Evolutionary conservation across 2,797 vertebrate genomes (phyloP).

Genomic region (Sebastes trivittatus): DNA sequence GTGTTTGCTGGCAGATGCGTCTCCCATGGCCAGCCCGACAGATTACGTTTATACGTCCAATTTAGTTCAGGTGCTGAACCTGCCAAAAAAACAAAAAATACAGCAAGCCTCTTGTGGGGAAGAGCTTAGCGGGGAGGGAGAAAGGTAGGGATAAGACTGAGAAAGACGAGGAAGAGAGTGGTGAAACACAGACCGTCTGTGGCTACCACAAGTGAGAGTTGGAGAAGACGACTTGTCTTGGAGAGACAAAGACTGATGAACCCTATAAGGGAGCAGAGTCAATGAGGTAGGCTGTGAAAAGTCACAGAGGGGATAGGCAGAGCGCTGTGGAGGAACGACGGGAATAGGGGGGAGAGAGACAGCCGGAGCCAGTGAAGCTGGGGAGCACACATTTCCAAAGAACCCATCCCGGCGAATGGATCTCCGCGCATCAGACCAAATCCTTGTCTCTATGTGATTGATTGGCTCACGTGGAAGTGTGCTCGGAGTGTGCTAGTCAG

Average conservation of each 20-base stretch:
- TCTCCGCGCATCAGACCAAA: slow-evolving; percentile 34
- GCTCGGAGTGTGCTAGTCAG: slow-evolving; percentile 37
- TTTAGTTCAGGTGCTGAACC: slow-evolving; percentile 65
- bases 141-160: slow-evolving; percentile 18
- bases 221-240: slow-evolving; percentile 44
- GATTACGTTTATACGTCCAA: slow-evolving; percentile 59
- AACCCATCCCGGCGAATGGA: slow-evolving; percentile 56
- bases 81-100: background rate
- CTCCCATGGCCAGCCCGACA: slow-evolving; percentile 32
- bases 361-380: slow-evolving; percentile 26
- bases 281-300: slow-evolving; percentile 55
- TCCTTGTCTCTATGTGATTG: slow-evolving; percentile 56
- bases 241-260: slow-evolving; percentile 47
- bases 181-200: slow-evolving; percentile 20
- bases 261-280: slow-evolving; percentile 35
- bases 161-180: slow-evolving; percentile 30
- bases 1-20: slow-evolving; percentile 44
- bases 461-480: slow-evolving; percentile 65
- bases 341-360: background rate
- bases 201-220: slow-evolving; percentile 49
- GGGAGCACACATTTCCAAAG: slow-evolving; percentile 52
- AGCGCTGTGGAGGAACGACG: slow-evolving; percentile 12
- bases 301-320: slow-evolving; percentile 47
- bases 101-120: slow-evolving; percentile 29
- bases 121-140: slow-evolving; percentile 27